Percentiles rank a stretch among this genome's conserved stretches.
Conservation (phyloP, 2,113 vertebrate genomes). For the Oreotragus oreotragus region DNA sequence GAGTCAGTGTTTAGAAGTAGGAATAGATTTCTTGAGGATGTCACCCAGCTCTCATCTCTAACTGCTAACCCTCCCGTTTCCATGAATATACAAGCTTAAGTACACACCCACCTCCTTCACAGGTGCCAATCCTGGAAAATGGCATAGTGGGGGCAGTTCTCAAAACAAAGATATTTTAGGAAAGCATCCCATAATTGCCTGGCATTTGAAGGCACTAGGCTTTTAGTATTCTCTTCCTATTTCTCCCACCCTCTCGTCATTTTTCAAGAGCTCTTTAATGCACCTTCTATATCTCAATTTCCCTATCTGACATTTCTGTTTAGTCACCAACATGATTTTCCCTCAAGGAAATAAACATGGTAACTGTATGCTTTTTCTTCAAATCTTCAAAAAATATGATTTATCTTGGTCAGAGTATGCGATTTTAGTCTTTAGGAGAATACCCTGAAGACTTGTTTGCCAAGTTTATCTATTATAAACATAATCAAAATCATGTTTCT, state of each 20-base stretch:
- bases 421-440: constrained; percentile 20
- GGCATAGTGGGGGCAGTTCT: constrained; percentile 59
- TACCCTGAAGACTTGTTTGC: not conserved
- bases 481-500: not conserved
- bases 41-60: not conserved
- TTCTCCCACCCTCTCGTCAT: not conserved
- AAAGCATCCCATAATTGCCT: constrained; percentile 55
- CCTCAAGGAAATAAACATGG: constrained; percentile 21
- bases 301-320: not conserved
- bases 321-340: not conserved
- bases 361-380: constrained; percentile 33
- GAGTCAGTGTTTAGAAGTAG: not conserved
- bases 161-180: constrained; percentile 64
- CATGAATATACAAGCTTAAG: not conserved
- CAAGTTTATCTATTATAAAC: not conserved
- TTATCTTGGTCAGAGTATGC: not conserved
- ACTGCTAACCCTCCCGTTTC: not conserved
- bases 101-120: constrained; percentile 47
- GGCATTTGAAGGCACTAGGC: constrained; percentile 10
- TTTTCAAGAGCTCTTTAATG: constrained; percentile 20
- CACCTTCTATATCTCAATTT: not conserved
- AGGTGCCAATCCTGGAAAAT: constrained; percentile 65
- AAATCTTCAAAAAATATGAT: not conserved
- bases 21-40: not conserved
- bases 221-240: not conserved